phyloP scores from a whole-genome alignment of 2,797 vertebrate species.

The Falco columbarius region DNA sequence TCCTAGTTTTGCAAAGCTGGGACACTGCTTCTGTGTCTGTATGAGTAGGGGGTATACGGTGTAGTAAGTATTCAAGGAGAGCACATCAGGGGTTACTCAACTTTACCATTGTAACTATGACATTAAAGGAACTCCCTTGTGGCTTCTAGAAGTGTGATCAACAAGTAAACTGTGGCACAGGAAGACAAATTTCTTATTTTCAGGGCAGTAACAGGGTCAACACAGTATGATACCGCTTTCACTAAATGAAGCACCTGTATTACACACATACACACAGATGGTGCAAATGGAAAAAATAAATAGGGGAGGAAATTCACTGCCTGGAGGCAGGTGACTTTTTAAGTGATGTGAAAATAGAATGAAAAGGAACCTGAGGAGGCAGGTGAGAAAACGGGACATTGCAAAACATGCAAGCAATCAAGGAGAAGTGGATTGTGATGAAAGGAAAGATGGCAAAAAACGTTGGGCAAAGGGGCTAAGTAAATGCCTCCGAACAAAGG shows the following conservation, averaged over 20 bases:
- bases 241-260: neutral
- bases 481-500: neutral
- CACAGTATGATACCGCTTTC: neutral
- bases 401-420: neutral
- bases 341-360: neutral
- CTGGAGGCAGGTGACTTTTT: conserved; percentile 46
- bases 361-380: neutral
- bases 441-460: neutral
- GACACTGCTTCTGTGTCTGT: neutral
- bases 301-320: neutral
- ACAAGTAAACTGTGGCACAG: conserved; percentile 3
- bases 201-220: neutral
- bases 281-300: conserved; percentile 18
- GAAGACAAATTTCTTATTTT: conserved; percentile 34
- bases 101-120: neutral
- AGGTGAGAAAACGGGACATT: neutral
- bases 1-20: neutral
- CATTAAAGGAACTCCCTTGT: conserved; percentile 1
- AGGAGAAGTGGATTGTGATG: neutral
- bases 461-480: neutral
- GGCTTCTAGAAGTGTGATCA: neutral
- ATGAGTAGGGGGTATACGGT: neutral
- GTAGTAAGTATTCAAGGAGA: neutral
- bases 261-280: neutral
- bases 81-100: neutral